These are phyloP conservation scores for Argya squamiceps DNA, from an alignment of 2,797 vertebrate genomes.

Conservation along the genomic window DNA sequence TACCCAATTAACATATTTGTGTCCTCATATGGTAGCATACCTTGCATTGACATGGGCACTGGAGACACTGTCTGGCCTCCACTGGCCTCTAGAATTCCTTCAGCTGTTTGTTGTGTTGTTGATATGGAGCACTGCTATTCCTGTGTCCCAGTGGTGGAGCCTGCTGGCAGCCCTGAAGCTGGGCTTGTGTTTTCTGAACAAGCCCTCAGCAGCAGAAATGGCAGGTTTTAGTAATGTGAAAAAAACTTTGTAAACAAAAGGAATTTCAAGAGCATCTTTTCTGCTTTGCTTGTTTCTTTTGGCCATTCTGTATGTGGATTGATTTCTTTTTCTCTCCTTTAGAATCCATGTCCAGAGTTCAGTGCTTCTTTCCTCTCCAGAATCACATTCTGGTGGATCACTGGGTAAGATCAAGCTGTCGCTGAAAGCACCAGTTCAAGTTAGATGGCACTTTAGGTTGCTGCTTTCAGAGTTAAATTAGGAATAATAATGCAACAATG, in stretches of 20 bases:
- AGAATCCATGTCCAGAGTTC: constrained; percentile 93
- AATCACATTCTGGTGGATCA: constrained; percentile 97
- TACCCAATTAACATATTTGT: background rate
- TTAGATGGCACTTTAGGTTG: background rate
- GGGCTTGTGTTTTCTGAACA: background rate
- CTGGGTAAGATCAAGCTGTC: constrained; percentile 78
- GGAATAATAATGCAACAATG: background rate
- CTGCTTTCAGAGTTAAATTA: background rate
- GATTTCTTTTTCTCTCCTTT: background rate
- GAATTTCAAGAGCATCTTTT: background rate
- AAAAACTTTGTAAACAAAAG: background rate
- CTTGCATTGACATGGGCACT: background rate
- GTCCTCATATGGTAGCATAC: background rate
- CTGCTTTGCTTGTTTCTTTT: background rate
- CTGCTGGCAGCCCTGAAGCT: background rate
- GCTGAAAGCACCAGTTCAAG: background rate
- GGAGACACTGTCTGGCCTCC: background rate
- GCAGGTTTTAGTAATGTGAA: background rate
- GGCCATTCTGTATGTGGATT: background rate
- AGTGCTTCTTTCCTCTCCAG: constrained; percentile 91
- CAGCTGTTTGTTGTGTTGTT: background rate
- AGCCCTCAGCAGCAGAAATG: background rate
- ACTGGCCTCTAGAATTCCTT: background rate
- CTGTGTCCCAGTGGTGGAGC: background rate
- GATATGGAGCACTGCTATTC: background rate